Conservation (phyloP, 92 coral and sea anemone species). For the Anthopleura xanthogrammica region DNA sequence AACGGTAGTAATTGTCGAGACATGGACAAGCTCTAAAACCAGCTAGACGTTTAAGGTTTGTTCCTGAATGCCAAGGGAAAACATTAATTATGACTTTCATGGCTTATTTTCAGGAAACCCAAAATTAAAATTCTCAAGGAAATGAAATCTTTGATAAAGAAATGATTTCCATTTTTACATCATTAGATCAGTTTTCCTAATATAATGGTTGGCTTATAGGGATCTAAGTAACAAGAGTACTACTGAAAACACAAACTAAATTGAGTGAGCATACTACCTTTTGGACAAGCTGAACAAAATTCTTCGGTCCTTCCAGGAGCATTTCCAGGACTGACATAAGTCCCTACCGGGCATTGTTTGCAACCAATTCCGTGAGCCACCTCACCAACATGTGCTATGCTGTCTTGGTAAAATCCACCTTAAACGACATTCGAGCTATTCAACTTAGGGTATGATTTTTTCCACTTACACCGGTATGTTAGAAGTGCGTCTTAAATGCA, state of each 20-base stretch:
- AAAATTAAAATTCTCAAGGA: too few species aligned
- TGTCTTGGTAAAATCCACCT: slow-evolving; percentile 19
- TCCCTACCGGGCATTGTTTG: slow-evolving; percentile 10
- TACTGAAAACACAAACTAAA: too few species aligned
- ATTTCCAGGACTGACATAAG: not conserved
- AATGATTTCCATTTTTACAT: too few species aligned
- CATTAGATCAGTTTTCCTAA: not conserved
- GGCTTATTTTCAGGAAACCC: too few species aligned
- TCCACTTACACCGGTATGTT: too few species aligned
- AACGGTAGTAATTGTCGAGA: not conserved
- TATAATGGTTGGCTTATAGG: not conserved
- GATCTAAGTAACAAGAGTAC: too few species aligned
- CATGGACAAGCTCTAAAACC: slow-evolving; percentile 6
- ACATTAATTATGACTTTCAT: not conserved
- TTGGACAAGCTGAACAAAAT: slow-evolving; percentile 5
- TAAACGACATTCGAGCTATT: too few species aligned
- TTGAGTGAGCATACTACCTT: not conserved
- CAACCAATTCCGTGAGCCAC: slow-evolving; percentile 3
- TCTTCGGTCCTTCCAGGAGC: slow-evolving; percentile 4
- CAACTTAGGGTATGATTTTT: too few species aligned
- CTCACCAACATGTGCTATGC: slow-evolving; percentile 11
- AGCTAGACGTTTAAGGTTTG: not conserved
- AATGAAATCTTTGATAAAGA: too few species aligned
- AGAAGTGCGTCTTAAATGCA: too few species aligned
- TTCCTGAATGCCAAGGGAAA: not conserved